Base-by-base conservation (phyloP, 2,888 invertebrate species). In the Zootermopsis nevadensis region DNA sequence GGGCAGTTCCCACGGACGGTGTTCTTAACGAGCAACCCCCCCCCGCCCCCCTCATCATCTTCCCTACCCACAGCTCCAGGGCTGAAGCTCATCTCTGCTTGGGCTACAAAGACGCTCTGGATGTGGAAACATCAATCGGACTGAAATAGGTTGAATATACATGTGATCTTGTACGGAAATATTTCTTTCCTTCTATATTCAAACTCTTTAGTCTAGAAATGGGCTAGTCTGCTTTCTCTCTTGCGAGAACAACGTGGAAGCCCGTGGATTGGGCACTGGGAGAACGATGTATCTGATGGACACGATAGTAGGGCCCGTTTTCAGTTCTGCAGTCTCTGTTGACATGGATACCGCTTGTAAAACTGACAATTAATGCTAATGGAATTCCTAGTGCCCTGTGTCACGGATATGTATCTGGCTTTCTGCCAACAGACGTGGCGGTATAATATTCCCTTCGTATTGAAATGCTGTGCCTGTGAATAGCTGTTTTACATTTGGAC, bases 341-440 rank as follows among this genome's bases (percentile, higher is more conserved):
- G 69, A 69, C 69, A 33, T 31, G 33, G 69, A 33, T 31, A 69
- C 27, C 19, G 69, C 69, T 69, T 69, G 33, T 69, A 69, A 31
- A 33, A 33, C 33, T 31, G 69, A 69, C 69, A 69, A 69, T 69
- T 69, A 69, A 69, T 69, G 69, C 33, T 69, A 69, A 69, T 69
- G 69, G 69, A 31, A 69, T 69, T 69, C 69, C 69, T 69, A 19
- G 7, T 67, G 67, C 27, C 31, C 67, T 4, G 27, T 67, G 10
- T 24, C 69, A 69, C 33, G 69, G 69, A 69, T 31, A 69, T 69
- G 69, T 69, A 15, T 33, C 69, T 31, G 24, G 66, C 27, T 66
- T 3, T 66, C 66, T 27, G 12, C 10, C 33, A 30, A 3, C 69
- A 22, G 22, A 69, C 69, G 69, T 33, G 10, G 33, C 19, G 1